Percentiles rank a stretch among this genome's conserved stretches.
These are phyloP conservation scores for Girardinichthys multiradiatus DNA, from an alignment of 2,113 vertebrate species.

Conservation along the genomic window DNA sequence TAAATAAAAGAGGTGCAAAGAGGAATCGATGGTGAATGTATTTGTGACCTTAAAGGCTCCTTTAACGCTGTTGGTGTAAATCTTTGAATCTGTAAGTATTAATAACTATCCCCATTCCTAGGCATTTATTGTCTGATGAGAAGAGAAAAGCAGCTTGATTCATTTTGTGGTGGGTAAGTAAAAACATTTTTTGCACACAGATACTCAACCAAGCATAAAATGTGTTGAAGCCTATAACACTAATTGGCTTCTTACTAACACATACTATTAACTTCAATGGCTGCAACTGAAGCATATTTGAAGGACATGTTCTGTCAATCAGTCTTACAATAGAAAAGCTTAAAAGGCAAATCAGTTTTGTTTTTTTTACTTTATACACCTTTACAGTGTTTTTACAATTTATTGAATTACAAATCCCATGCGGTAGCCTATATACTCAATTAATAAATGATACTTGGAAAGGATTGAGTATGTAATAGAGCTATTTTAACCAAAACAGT, in stretches of 20 bases:
- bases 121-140: conserved; percentile 12
- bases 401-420: too few relatives aligned
- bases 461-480: not conserved
- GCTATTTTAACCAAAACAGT: not conserved
- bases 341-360: not conserved
- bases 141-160: conserved; percentile 36
- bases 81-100: not conserved
- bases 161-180: conserved; percentile 23
- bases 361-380: not conserved
- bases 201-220: conserved; percentile 19
- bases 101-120: not conserved
- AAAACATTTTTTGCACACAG: conserved; percentile 24
- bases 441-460: not conserved
- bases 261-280: conserved; percentile 26
- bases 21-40: conserved; percentile 40
- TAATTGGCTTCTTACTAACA: conserved; percentile 44
- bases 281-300: conserved; percentile 49
- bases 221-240: conserved; percentile 30
- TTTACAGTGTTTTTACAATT: not conserved
- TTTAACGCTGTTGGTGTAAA: not conserved
- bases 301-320: conserved; percentile 29
- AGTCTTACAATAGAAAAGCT: conserved; percentile 15
- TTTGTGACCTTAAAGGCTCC: conserved; percentile 16
- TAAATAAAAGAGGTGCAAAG: conserved; percentile 40
- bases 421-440: too few relatives aligned